phyloP scores from a whole-genome alignment of 1,140 invertebrate species.

The Drosophila biarmipes region DNA sequence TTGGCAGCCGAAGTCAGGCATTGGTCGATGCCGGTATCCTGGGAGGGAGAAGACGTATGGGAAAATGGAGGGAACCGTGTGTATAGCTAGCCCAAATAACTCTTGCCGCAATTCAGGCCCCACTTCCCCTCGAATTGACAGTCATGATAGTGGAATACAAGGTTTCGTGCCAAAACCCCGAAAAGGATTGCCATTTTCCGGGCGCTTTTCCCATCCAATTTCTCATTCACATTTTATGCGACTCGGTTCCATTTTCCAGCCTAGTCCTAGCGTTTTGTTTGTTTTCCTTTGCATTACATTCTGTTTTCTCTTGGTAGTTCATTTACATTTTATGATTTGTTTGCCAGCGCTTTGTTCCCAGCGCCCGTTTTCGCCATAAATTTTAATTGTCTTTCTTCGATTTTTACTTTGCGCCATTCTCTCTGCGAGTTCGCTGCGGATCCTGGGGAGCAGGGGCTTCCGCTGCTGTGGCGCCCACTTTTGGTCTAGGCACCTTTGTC shows the following conservation, averaged over 20 bases:
- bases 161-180: not conserved
- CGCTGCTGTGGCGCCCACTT: conserved; percentile 4
- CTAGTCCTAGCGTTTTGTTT: conserved; percentile 56
- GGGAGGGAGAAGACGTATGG: conserved; percentile 3
- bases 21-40: conserved; percentile 42
- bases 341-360: conserved; percentile 50
- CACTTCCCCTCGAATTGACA: not conserved
- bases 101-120: not conserved
- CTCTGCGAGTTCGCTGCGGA: conserved; percentile 2
- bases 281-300: conserved; percentile 16
- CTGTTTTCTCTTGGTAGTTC: conserved; percentile 12
- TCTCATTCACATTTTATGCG: not conserved
- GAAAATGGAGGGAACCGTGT: conserved; percentile 1
- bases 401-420: conserved; percentile 63
- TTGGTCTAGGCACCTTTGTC: conserved; percentile 51
- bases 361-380: conserved; percentile 61
- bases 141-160: not conserved
- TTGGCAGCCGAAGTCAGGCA: conserved; percentile 40
- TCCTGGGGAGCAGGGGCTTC: not conserved
- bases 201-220: no score
- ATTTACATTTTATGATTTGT: conserved; percentile 58
- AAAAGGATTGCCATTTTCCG: not conserved
- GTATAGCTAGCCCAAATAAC: not conserved
- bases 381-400: conserved; percentile 81
- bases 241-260: conserved; percentile 28